Evolutionary conservation across 30 jellyfish, hydroid and myxozoan genomes (phyloP), one percentile per base, ranked within the genome.

Genomic region (Cassiopea xamachana): DNA sequence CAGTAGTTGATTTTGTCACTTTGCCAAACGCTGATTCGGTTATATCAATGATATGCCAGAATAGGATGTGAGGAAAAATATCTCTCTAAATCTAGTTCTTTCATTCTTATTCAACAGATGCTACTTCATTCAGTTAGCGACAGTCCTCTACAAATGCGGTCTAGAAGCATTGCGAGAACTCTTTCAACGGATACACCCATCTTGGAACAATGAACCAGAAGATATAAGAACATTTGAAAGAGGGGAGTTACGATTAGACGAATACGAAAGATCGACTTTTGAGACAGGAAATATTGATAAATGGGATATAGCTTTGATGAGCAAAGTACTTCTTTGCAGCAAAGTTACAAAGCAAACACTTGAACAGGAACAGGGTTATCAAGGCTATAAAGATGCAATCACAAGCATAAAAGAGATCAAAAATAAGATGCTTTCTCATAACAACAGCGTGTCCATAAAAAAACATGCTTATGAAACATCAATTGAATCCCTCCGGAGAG

Each of bases 281-380:
- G 17, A 74, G 6, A 47, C 93, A 46, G 93, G 93, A 39, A 73
- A 85, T 48, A 73, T 85, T 17, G 46, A 39, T n/a, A 13, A 60
- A 15, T 85, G 93, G 93, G 93, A 85, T 78, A 39, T 85, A 18
- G 51, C 93, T 48, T 75, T 85, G 81, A 67, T 74, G 50, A 15
- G 80, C 19, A 85, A 85, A 85, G 93, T 85, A 1, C 69, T 75
- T 12, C 69, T 75, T 45, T 75, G 7, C 18, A 45, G 70, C 64
- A 59, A 18, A 75, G 69, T 1, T 6, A 1, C 67, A 39, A 5
- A 18, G n/a, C 18, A n/a, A 59, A 6, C 44, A 46, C 14, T 16
- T 3, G 69, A 75, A 2, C 18, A 75, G 48, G 46, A 73, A 7
- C 7, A 3, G 16, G 43, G 15, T 9, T 64, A 5, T 9, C 8